A percentile compares a stretch with the other conserved stretches of the same genome.
These are phyloP conservation scores for Ibycter americanus DNA, from an alignment of 2,797 vertebrate genomes.

Conservation along the genomic window DNA sequence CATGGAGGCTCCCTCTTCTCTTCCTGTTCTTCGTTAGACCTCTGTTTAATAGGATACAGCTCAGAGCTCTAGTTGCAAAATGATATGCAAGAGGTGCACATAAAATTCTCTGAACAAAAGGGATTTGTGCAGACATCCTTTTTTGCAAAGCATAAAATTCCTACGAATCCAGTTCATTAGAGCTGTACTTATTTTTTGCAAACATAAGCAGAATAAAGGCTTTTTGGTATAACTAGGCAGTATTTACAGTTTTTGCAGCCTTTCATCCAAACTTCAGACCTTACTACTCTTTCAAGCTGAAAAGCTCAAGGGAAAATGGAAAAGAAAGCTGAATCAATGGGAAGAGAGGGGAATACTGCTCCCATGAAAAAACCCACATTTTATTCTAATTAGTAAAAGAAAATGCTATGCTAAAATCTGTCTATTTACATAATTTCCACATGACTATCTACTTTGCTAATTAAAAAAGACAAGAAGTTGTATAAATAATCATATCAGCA, in stretches of 20 bases:
- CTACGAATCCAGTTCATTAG: not conserved
- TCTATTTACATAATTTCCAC: not conserved
- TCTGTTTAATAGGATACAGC: slow-evolving; percentile 19
- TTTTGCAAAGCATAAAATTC: not conserved
- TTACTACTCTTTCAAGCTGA: not conserved
- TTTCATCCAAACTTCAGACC: slow-evolving; percentile 11
- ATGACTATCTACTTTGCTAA: not conserved
- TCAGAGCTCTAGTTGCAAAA: not conserved
- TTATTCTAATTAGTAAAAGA: not conserved
- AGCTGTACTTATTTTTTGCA: not conserved
- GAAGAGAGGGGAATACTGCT: not conserved
- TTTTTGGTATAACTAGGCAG: not conserved
- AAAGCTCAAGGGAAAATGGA: slow-evolving; percentile 6
- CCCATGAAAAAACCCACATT: not conserved
- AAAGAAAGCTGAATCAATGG: not conserved
- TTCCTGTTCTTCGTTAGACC: slow-evolving; percentile 24
- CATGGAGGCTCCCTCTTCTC: not conserved
- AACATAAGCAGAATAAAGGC: not conserved
- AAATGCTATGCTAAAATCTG: not conserved
- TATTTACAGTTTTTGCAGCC: not conserved
- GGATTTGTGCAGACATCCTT: not conserved
- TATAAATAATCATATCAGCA: not conserved
- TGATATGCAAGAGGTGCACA: not conserved
- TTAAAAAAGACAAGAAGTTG: not conserved
- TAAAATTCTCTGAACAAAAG: not conserved